Evolutionary conservation across 2,888 invertebrate species (phyloP).

Genomic region (Drosophila recens): DNA sequence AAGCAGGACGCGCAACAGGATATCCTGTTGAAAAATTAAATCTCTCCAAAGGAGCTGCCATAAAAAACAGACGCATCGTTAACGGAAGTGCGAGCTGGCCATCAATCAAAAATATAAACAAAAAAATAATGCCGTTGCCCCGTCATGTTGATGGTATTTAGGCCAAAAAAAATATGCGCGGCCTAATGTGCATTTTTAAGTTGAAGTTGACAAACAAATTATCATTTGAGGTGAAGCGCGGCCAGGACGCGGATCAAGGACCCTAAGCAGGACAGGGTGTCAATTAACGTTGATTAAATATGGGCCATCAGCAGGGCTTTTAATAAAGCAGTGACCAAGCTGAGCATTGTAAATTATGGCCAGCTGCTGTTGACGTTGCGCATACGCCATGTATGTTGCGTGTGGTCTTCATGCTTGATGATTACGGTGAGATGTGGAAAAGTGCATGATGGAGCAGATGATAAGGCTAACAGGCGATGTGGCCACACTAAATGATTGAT

Average conservation of each 20-base stretch:
- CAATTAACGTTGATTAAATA: constrained; percentile 76
- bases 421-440: constrained; percentile 5
- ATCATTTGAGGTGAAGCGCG: constrained; percentile 38
- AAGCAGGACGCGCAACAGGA: constrained; percentile 63
- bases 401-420: constrained; percentile 5
- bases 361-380: constrained; percentile 35
- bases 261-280: not conserved
- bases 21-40: constrained; percentile 61
- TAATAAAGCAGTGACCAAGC: constrained; percentile 21
- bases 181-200: constrained; percentile 36
- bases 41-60: constrained; percentile 23
- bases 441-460: constrained; percentile 44
- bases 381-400: constrained; percentile 39
- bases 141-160: constrained; percentile 50
- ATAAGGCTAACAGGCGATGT: constrained; percentile 13
- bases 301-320: constrained; percentile 63
- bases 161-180: constrained; percentile 16
- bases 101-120: constrained; percentile 70
- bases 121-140: constrained; percentile 18
- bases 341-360: constrained; percentile 18
- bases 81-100: constrained; percentile 36
- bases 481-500: constrained; percentile 22
- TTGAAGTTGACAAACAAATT: constrained; percentile 74
- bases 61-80: constrained; percentile 10
- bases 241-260: not conserved